Evolutionary conservation across 2,113 vertebrate genomes (phyloP).

Genomic region (Leiothrix lutea): DNA sequence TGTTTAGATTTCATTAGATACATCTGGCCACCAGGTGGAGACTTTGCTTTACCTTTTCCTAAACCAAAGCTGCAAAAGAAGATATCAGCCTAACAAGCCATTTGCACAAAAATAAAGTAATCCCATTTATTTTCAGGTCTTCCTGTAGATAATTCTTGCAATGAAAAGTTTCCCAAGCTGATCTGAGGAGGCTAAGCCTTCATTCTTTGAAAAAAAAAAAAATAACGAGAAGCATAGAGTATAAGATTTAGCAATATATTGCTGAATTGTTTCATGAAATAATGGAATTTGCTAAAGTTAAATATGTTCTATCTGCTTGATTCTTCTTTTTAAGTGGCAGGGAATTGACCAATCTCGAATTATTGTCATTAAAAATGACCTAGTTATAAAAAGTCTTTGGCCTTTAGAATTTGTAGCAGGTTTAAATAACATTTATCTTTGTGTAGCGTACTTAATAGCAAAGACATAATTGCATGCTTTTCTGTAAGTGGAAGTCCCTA

Average conservation of each 20-base stretch:
- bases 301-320: not conserved
- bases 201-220: not conserved
- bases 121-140: conserved; percentile 34
- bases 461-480: conserved; percentile 17
- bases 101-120: conserved; percentile 43
- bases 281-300: not conserved
- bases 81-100: not conserved
- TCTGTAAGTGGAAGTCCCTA: conserved; percentile 16
- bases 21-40: conserved; percentile 61
- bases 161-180: conserved; percentile 1
- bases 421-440: conserved; percentile 43
- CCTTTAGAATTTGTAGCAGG: conserved; percentile 17
- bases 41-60: conserved; percentile 57
- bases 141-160: conserved; percentile 29
- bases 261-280: conserved; percentile 18
- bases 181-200: not conserved
- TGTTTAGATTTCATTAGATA: not conserved
- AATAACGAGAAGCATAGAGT: not conserved
- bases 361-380: conserved; percentile 40
- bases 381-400: conserved; percentile 9
- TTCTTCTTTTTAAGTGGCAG: conserved; percentile 6
- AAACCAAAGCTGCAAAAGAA: not conserved
- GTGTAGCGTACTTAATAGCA: conserved; percentile 1
- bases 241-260: not conserved
- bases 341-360: not conserved